Percentiles rank a stretch among this genome's conserved stretches.
These are phyloP conservation scores for Sturnus vulgaris DNA, from an alignment of 2,113 vertebrate species.

Conservation along the genomic window DNA sequence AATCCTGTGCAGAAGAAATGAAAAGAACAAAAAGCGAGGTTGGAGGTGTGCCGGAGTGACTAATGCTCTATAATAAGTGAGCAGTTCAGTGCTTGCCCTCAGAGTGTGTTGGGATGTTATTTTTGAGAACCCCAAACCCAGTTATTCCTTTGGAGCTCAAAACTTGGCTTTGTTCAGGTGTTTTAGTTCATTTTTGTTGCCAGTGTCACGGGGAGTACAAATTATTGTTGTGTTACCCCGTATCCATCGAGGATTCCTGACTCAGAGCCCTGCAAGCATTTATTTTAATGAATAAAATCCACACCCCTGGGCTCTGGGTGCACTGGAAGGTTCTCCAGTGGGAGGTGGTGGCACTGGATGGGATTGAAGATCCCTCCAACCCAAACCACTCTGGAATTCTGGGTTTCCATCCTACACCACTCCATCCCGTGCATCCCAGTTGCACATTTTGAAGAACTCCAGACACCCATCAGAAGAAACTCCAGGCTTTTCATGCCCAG, in stretches of 20 bases:
- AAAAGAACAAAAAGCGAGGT: conserved; percentile 48
- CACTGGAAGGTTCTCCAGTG: background rate
- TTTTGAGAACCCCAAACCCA: background rate
- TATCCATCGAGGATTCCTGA: background rate
- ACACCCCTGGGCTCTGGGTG: background rate
- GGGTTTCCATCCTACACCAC: fast-evolving
- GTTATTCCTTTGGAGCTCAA: background rate
- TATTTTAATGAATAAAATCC: fast-evolving
- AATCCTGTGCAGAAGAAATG: conserved; percentile 7
- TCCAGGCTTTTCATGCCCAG: background rate
- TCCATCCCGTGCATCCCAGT: background rate
- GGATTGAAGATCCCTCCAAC: background rate
- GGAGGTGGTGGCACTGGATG: background rate
- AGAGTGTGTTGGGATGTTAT: background rate
- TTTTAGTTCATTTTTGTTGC: background rate
- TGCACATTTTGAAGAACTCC: background rate
- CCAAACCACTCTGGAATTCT: background rate
- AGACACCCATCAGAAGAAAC: background rate
- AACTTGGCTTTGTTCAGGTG: background rate
- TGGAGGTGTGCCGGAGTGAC: conserved; percentile 64
- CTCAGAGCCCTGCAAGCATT: background rate
- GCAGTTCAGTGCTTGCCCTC: background rate
- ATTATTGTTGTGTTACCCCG: too few species aligned
- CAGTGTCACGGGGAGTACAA: background rate
- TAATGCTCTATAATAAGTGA: conserved; percentile 39